These are phyloP conservation scores for Herminia tarsipennalis DNA, from an alignment of 2,888 invertebrate genomes.

Conservation along the genomic window DNA sequence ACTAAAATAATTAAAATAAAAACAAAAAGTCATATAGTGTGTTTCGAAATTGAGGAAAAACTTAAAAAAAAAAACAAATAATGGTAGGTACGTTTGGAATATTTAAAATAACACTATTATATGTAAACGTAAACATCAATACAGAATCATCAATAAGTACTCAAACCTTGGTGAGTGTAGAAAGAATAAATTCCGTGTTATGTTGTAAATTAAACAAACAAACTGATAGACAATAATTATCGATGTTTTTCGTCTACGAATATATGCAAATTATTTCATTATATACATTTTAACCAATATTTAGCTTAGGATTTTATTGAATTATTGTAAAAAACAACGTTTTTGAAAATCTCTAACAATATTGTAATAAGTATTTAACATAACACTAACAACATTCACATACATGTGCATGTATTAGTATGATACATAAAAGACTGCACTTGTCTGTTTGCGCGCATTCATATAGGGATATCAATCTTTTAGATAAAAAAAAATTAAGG, in stretches of 20 bases:
- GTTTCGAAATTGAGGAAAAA: background rate
- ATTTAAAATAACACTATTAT: slow-evolving; percentile 16
- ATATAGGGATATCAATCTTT: too few species aligned
- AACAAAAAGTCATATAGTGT: background rate
- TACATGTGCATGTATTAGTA: too few species aligned
- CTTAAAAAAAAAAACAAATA: background rate
- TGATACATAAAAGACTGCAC: too few species aligned
- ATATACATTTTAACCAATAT: too few species aligned
- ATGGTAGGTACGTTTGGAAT: background rate
- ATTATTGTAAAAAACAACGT: too few species aligned
- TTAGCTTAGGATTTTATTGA: too few species aligned
- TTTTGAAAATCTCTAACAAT: too few species aligned
- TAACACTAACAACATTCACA: too few species aligned
- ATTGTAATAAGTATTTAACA: too few species aligned
- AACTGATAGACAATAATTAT: slow-evolving; percentile 3
- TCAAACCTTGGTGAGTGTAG: slow-evolving; percentile 2
- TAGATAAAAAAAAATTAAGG: too few species aligned
- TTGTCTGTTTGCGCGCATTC: too few species aligned
- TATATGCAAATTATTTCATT: background rate
- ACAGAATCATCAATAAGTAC: slow-evolving; percentile 11
- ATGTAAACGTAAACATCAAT: slow-evolving; percentile 20
- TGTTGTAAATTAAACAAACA: slow-evolving; percentile 28
- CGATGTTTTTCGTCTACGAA: background rate
- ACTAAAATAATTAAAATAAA: background rate
- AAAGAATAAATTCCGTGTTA: slow-evolving; percentile 22